Conservation (phyloP, 2,113 vertebrate genomes). For the Ellobius talpinus region DNA sequence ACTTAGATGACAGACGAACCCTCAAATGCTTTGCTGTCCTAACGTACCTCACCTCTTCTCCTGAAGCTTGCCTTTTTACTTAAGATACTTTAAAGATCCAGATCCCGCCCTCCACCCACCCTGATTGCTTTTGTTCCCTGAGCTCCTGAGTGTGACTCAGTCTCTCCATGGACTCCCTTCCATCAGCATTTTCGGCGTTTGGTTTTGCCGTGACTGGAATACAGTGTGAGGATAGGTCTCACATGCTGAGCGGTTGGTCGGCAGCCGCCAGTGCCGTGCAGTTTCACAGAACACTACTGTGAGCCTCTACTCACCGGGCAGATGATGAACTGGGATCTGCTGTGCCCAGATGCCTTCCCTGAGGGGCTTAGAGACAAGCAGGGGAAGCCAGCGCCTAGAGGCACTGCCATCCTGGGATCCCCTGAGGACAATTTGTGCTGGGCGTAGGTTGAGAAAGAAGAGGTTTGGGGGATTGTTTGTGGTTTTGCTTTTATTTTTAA, state of each 20-base stretch:
- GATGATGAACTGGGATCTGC: neutral
- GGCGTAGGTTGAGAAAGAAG: neutral
- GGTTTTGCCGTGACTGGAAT: neutral
- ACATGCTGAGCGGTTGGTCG: neutral
- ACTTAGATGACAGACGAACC: neutral
- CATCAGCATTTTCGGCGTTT: neutral
- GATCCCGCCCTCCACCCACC: neutral
- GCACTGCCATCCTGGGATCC: neutral
- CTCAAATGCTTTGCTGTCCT: neutral
- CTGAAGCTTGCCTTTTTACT: too few relatives aligned
- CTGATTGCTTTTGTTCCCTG: neutral
- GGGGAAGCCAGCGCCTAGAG: neutral
- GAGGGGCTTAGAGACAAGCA: neutral
- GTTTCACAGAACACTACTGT: rapidly evolving
- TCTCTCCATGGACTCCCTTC: neutral
- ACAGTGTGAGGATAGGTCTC: neutral
- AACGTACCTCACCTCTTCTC: too few relatives aligned
- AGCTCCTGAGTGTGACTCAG: neutral
- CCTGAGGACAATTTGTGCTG: neutral
- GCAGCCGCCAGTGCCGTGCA: neutral
- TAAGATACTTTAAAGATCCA: too few relatives aligned
- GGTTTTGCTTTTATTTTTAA: neutral
- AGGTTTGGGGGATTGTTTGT: neutral
- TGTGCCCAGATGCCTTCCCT: neutral
- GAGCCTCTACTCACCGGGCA: neutral